Base-by-base conservation (phyloP, 1,140 invertebrate species). In the Argopecten irradians region DNA sequence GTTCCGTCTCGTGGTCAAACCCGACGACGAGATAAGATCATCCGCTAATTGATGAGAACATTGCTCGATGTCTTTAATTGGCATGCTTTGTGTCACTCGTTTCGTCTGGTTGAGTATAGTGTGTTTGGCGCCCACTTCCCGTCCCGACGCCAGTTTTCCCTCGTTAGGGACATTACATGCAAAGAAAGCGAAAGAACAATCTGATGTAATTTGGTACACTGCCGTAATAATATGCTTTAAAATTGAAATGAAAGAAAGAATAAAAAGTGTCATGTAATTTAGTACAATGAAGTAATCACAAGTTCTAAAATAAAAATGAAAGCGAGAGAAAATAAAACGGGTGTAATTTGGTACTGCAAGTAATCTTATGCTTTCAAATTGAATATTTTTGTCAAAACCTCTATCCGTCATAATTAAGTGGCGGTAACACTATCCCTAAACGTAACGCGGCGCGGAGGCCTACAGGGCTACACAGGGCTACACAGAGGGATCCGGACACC, bases 351-450 rank as follows among this genome's bases (percentile, higher is more conserved):
- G 55, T 71, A 71, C 55, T n/a, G n/a, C 55, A 28, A 71, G 55
- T 71, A 71, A 71, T 71, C n/a, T 71, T 71, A 71, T 71, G 55
- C 55, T 71, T 71, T 71, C n/a, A 71, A 71, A 71, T 71, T 71
- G 55, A 71, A 71, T 71, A 71, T 71, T 71, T 71, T 71, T 71
- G 55, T 71, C 55, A 71, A 71, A 71, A 71, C 55, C 55, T 28
- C 55, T 71, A 71, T 71, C n/a, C 55, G 55, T 71, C 55, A 71
- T 71, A 71, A 71, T 71, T 71, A 71, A 71, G 55, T 28, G n/a
- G 22, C n/a, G 22, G 55, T 71, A 71, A 71, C 55, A n/a, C 22
- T 28, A 71, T 16, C 16, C 55, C 55, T n/a, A 16, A 28, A 71
- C 55, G n/a, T 16, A 5, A n/a, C 22, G 55, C 55, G 55, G 22